Evolutionary conservation across 2,888 invertebrate species (phyloP).

Genomic region (Tuta absoluta): DNA sequence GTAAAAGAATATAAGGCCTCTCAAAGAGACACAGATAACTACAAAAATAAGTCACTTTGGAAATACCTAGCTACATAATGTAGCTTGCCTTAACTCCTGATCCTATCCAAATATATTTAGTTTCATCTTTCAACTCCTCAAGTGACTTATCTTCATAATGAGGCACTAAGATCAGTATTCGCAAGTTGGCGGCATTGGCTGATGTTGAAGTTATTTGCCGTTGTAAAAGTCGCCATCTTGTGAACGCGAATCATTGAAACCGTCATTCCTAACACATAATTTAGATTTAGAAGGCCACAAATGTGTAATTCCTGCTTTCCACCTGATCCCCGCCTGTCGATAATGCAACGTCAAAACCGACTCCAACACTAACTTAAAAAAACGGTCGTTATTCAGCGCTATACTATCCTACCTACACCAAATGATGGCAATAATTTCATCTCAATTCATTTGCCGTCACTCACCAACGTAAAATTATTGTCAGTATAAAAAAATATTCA

Average conservation of each 20-base stretch:
- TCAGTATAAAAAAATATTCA: neutral
- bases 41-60: slow-evolving; percentile 17
- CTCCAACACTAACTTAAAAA: neutral
- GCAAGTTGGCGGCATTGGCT: slow-evolving; percentile 8
- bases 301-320: slow-evolving; percentile 36
- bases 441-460: neutral
- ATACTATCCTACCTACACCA: neutral
- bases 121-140: neutral
- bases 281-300: slow-evolving; percentile 59
- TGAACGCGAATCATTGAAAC: slow-evolving; percentile 29
- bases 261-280: slow-evolving; percentile 39
- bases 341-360: neutral
- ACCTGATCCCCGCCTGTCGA: slow-evolving; percentile 15
- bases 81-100: neutral
- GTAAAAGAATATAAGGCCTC: slow-evolving; percentile 21
- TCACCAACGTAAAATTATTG: slow-evolving; percentile 1
- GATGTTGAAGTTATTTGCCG: neutral
- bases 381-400: neutral
- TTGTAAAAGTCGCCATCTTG: slow-evolving; percentile 3
- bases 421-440: neutral
- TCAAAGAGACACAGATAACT: neutral
- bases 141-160: slow-evolving; percentile 14
- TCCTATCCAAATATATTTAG: neutral
- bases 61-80: neutral
- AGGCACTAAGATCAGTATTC: neutral